Conservation (phyloP, 2,113 vertebrate species). For the Podiceps cristatus region DNA sequence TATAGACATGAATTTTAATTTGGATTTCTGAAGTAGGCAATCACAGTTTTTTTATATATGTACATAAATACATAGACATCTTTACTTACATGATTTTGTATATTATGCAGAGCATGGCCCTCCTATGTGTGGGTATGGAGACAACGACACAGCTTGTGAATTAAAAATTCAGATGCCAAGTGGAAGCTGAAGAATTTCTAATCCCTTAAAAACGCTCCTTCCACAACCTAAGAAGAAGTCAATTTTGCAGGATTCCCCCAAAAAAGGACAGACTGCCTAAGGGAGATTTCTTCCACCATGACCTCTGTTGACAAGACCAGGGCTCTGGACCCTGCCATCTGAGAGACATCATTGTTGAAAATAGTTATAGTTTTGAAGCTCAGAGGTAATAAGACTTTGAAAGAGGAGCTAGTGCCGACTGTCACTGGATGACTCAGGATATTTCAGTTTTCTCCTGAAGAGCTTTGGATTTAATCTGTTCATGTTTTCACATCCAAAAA, state of each 20-base stretch:
- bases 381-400: background rate
- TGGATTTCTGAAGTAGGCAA: background rate
- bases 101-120: background rate
- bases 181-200: background rate
- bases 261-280: background rate
- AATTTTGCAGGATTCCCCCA: background rate
- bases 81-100: background rate
- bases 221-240: background rate
- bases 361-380: background rate
- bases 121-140: background rate
- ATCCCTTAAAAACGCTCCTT: background rate
- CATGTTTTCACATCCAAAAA: background rate
- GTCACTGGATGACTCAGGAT: slow-evolving; percentile 4
- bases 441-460: slow-evolving; percentile 13
- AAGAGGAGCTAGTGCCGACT: background rate
- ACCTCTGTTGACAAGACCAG: background rate
- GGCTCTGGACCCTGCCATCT: background rate
- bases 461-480: background rate
- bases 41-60: background rate
- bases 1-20: background rate
- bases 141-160: background rate
- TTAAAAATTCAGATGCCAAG: background rate
- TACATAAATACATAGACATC: background rate
- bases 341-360: background rate
- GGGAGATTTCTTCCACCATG: background rate